Base-by-base conservation (phyloP, 2,113 vertebrate genomes). In the Callocephalon fimbriatum region DNA sequence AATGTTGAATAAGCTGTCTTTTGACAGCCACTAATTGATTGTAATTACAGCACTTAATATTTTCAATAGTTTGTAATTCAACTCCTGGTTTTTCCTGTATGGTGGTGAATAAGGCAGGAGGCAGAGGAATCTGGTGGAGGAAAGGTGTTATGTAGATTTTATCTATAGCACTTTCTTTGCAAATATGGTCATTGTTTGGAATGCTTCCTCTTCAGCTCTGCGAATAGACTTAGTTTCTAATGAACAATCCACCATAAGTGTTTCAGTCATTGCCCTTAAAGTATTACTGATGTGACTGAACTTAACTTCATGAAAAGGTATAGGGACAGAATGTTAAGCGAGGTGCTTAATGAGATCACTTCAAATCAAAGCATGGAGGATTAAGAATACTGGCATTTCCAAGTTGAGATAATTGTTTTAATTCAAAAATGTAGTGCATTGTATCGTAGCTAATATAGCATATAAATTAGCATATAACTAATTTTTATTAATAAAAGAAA, bases 171-270 rank as follows among this genome's bases (percentile, higher is more conserved):
- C 11, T 88, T 74, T 20, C 11, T 88, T 91, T 78, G 54, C 59
- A 85, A 22, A 29, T 77, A 13, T 3, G n/a, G 27, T 81, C 27
- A 19, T 42, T 71, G 31, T 70, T 67, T 71, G 38, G 51, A 86
- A 85, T 79, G 11, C 38, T 86, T 77, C 27, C 31, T 67, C 27
- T 72, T 95, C 19, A n/a, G 4, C 32, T 74, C 7, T 67, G 37
- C 51, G 37, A 65, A 66, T 45, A 67, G 44, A 16, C 37, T 72
- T 83, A 15, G 42, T 88, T 94, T 83, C 51, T 80, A 32, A 32
- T 21, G 22, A 37, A 23, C 42, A 38, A 19, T 40, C 0, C 5
- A 14, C 22, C 25, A 0, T 16, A 18, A 66, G 19, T 29, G 26
- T 71, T 91, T 75, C 38, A 15, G 0, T 70, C 20, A 14, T 72